Evolutionary conservation across 2,113 vertebrate genomes (phyloP), one percentile per base, ranked within the genome.

Genomic region (Motacilla alba): DNA sequence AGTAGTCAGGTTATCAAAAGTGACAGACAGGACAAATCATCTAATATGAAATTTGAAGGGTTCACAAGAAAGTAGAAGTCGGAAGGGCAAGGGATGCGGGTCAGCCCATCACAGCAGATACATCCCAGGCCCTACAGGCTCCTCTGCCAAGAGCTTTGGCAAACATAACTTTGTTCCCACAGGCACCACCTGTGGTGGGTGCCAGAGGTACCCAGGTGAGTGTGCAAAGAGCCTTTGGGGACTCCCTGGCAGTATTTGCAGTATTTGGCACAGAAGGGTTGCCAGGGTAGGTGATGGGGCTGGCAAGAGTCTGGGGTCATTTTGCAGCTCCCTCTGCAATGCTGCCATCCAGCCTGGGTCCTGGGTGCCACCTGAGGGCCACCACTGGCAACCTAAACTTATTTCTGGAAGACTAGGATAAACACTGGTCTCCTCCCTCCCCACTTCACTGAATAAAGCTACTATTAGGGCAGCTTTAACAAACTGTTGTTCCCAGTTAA

Each of bases 1-100:
- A 49, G 52, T 77, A 87, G 60, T 47, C 37, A 63, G 66, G 31
- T 92, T 91, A 91, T 87, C 52, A 90, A 41, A 94, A 89, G 69
- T 84, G 93, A 60, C 91, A 89, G 73, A 78, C 15, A 2, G 5
- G 37, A 86, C 23, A 86, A 93, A 78, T 70, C n/a, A 27, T 44
- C 27, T 64, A 72, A 70, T n/a, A 60, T 39, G 73, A 75, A 84
- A 27, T 50, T 39, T 66, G 43, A 81, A 27, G 0, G 0, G 11
- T 26, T 90, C 56, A 35, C 55, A 49, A 30, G 28, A 76, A 89
- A 31, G 27, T 30, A 74, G 24, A 84, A 75, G 44, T 60, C 9
- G 3, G 19, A 78, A 70, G 35, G 44, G 19, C 2, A 5, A 50
- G 33, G 30, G 19, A 27, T 58, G 50, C 0, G 0, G 30, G 68